Conservation (phyloP, 2,113 vertebrate species). For the Sigmodon hispidus region DNA sequence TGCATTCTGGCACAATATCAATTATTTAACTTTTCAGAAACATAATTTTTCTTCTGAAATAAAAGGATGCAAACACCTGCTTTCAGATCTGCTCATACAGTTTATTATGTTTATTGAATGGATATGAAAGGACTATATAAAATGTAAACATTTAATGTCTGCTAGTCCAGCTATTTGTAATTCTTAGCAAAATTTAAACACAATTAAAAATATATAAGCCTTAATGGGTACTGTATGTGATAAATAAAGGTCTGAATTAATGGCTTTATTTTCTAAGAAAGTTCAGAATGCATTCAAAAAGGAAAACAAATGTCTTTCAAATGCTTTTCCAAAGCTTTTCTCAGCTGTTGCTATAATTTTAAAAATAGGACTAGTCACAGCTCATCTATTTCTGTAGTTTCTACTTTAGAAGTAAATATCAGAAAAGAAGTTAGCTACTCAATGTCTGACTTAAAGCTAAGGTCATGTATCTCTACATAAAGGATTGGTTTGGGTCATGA, state of each 20-base stretch:
- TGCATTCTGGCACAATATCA: background rate
- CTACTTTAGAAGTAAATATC: constrained; percentile 73
- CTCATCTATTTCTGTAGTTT: constrained; percentile 52
- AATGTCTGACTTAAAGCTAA: constrained; percentile 64
- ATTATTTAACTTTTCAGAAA: background rate
- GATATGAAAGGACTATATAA: background rate
- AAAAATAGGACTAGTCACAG: constrained; percentile 35
- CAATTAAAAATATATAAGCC: background rate
- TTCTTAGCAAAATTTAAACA: constrained; percentile 43
- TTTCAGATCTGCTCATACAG: background rate
- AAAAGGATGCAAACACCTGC: background rate
- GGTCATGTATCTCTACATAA: constrained; percentile 65
- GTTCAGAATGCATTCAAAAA: constrained; percentile 31
- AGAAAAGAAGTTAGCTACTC: constrained; percentile 67
- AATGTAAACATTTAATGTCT: background rate
- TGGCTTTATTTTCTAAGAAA: constrained; percentile 27
- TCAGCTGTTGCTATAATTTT: constrained; percentile 39
- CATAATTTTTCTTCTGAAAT: constrained; percentile 6
- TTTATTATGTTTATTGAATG: background rate
- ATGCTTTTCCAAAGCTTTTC: constrained; percentile 44
- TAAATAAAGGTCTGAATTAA: constrained; percentile 39
- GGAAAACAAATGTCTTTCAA: constrained; percentile 43
- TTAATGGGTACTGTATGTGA: background rate
- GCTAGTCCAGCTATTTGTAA: constrained; percentile 10
- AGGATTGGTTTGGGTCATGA: background rate